phyloP scores from a whole-genome alignment of 1,140 invertebrate genomes.

The Amphibalanus amphitrite region DNA sequence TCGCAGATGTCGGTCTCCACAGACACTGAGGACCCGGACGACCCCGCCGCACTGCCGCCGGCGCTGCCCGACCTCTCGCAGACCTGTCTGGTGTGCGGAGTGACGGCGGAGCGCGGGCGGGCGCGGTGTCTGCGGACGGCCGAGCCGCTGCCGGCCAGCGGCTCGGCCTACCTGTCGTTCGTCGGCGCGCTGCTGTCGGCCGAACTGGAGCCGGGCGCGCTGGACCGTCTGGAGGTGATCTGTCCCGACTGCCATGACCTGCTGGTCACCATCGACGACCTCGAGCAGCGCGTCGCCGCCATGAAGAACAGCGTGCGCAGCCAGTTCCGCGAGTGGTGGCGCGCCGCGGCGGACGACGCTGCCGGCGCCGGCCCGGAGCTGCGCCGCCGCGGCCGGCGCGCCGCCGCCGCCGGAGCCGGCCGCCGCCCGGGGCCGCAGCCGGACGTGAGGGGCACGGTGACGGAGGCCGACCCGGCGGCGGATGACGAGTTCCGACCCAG shows the following conservation, averaged over 20 bases:
- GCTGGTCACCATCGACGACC: background rate
- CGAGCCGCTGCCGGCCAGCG: background rate
- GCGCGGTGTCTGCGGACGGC: background rate
- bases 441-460: background rate
- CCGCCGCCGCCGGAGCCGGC: no score
- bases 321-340: conserved; percentile 31
- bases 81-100: background rate
- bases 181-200: background rate
- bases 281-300: conserved; percentile 18
- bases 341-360: background rate
- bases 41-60: background rate
- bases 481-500: background rate
- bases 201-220: background rate
- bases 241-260: background rate
- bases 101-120: background rate
- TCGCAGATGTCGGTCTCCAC: no score
- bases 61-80: background rate
- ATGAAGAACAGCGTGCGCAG: conserved; percentile 37
- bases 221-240: background rate
- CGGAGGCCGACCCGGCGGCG: background rate
- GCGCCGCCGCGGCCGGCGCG: no score
- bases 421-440: no score
- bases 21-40: background rate
- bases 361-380: background rate
- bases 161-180: background rate